Evolutionary conservation across 2,113 vertebrate genomes (phyloP).

Genomic region (Condylura cristata): DNA sequence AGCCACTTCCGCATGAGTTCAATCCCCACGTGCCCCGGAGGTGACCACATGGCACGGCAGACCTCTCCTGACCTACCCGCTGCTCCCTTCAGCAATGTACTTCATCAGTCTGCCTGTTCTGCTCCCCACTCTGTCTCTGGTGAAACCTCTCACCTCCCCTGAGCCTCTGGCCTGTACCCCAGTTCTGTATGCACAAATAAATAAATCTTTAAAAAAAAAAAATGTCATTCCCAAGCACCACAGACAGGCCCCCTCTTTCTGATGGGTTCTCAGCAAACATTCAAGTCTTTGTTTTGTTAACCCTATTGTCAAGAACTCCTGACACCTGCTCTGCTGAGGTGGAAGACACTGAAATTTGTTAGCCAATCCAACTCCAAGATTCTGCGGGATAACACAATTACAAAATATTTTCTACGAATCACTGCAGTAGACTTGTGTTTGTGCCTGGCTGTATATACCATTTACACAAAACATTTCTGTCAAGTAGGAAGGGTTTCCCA

Average conservation of each 20-base stretch:
- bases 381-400: background rate
- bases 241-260: background rate
- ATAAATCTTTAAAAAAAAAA: too few species aligned
- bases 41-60: too few species aligned
- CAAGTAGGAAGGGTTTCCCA: background rate
- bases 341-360: background rate
- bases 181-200: too few species aligned
- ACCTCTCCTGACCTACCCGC: too few species aligned
- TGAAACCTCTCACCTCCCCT: too few species aligned
- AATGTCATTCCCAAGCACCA: background rate
- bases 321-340: background rate
- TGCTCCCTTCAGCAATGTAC: too few species aligned
- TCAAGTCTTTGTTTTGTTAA: conserved; percentile 7
- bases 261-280: background rate
- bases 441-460: background rate
- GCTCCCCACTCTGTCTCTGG: too few species aligned
- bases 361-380: background rate
- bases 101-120: too few species aligned
- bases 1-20: too few species aligned
- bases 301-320: background rate
- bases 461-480: background rate
- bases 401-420: background rate
- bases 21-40: too few species aligned
- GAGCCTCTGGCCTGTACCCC: too few species aligned
- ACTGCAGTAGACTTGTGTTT: background rate